Percentiles rank a stretch among this genome's conserved stretches.
Evolutionary conservation across 1,140 invertebrate species (phyloP).

Genomic region (Leguminivora glycinivorella): DNA sequence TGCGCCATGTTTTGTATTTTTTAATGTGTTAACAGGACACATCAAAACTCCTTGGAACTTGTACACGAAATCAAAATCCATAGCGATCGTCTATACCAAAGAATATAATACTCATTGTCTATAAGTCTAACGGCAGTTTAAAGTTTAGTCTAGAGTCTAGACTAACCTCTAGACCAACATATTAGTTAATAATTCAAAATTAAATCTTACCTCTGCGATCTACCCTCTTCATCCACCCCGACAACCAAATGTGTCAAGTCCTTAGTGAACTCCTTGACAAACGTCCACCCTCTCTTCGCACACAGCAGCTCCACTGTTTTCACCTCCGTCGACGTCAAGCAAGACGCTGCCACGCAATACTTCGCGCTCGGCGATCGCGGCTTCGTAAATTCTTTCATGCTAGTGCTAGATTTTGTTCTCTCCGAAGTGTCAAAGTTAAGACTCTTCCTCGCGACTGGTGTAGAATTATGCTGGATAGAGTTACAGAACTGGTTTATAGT

Average conservation of each 20-base stretch:
- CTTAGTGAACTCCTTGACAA: conserved; percentile 56
- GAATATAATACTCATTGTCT: no score
- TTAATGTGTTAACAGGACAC: no score
- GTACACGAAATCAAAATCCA: no score
- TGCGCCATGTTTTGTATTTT: no score
- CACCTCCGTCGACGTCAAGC: conserved; percentile 48
- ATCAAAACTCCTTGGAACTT: no score
- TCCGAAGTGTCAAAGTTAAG: conserved; percentile 50
- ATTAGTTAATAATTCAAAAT: neutral
- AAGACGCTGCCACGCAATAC: conserved; percentile 62
- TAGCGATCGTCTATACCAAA: no score
- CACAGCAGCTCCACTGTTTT: conserved; percentile 53
- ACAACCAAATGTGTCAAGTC: conserved; percentile 73
- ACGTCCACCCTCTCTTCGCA: conserved; percentile 53
- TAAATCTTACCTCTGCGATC: conserved; percentile 58
- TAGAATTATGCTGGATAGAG: conserved; percentile 64
- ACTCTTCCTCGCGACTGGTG: conserved; percentile 65
- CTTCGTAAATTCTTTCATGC: neutral
- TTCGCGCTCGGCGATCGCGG: conserved; percentile 23
- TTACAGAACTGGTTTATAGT: conserved; percentile 65
- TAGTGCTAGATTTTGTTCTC: conserved; percentile 28
- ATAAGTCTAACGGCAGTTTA: no score
- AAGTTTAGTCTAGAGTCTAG: no score
- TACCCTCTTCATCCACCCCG: conserved; percentile 66
- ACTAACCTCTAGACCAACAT: no score